These are phyloP conservation scores for Natator depressus DNA, from an alignment of 2,113 vertebrate genomes.

Conservation along the genomic window DNA sequence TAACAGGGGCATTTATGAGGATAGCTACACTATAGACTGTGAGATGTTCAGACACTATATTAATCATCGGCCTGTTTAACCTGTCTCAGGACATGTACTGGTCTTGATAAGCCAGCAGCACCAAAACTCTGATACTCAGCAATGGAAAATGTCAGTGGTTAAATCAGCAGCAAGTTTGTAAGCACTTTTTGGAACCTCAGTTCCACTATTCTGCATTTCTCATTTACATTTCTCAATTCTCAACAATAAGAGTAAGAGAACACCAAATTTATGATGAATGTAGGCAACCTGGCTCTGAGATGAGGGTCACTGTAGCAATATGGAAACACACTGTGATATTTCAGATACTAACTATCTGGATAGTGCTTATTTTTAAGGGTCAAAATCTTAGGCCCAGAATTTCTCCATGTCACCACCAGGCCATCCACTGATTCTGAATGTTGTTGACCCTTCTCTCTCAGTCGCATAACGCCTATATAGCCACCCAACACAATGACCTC, in stretches of 20 bases:
- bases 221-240: not conserved
- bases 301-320: not conserved
- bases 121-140: not conserved
- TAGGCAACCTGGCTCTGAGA: not conserved
- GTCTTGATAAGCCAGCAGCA: not conserved
- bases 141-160: not conserved
- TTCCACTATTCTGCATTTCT: not conserved
- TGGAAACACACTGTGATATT: not conserved
- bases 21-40: not conserved
- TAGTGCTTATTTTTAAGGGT: not conserved
- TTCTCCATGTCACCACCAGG: not conserved
- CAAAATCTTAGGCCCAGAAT: not conserved
- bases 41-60: not conserved
- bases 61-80: not conserved
- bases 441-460: not conserved
- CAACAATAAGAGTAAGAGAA: not conserved
- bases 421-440: not conserved
- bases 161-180: not conserved
- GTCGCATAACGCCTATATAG: not conserved
- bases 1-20: not conserved
- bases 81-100: not conserved
- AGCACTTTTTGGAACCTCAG: not conserved
- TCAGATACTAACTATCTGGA: not conserved
- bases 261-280: not conserved
- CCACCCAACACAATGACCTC: not conserved